Evolutionary conservation across 2,888 invertebrate species (phyloP).

Genomic region (Drosophila niveifrons): DNA sequence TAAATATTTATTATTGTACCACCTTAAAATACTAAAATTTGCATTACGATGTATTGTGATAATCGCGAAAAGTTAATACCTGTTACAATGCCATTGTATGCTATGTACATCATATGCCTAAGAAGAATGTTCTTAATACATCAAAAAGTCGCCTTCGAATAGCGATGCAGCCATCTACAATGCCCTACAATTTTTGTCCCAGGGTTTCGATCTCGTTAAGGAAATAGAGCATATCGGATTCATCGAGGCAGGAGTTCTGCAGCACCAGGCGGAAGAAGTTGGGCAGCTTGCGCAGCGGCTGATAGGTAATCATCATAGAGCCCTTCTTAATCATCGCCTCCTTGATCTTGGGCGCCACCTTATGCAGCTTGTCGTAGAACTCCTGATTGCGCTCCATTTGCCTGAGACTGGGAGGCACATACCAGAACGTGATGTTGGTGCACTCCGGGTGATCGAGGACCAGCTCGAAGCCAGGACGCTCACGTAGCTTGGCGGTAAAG

Average conservation of each 20-base stretch:
- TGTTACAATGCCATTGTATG: conserved; percentile 44
- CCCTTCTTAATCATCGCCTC: conserved; percentile 98
- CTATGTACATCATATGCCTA: conserved; percentile 55
- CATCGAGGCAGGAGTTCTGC: conserved; percentile 94
- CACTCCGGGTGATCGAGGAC: conserved; percentile 94
- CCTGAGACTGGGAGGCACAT: conserved; percentile 91
- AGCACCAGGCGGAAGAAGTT: conserved; percentile 98
- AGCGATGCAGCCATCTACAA: not conserved
- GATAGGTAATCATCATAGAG: conserved; percentile 98
- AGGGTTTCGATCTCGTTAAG: conserved; percentile 94
- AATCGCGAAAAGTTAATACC: conserved; percentile 41
- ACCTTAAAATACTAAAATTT: conserved; percentile 46
- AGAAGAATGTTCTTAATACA: conserved; percentile 58
- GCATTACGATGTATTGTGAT: conserved; percentile 24
- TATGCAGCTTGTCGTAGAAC: conserved; percentile 89
- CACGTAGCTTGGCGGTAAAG: conserved; percentile 89
- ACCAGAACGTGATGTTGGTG: conserved; percentile 99
- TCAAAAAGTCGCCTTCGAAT: conserved; percentile 5
- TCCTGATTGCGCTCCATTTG: conserved; percentile 85
- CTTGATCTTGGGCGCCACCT: conserved; percentile 96
- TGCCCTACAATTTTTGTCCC: conserved; percentile 88
- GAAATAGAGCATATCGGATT: conserved; percentile 94
- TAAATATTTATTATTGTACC: conserved; percentile 40
- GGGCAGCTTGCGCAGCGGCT: conserved; percentile 92
- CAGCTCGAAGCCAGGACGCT: conserved; percentile 90